Evolutionary conservation across 2,888 invertebrate species (phyloP).

Genomic region (Hyles lineata): DNA sequence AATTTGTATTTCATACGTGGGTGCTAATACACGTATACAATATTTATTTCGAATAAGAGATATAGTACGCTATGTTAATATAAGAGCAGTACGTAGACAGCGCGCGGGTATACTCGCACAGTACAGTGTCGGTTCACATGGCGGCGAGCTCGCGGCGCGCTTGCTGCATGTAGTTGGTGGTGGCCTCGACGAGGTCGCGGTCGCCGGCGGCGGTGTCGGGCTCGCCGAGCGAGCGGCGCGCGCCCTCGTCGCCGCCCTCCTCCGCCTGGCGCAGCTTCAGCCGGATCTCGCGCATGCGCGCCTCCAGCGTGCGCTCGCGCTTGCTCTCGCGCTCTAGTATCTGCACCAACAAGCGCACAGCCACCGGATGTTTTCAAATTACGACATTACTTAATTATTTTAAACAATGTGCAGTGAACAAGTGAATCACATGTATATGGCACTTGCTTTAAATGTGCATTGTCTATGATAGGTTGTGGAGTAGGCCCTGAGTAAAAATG

Average conservation of each 20-base stretch:
- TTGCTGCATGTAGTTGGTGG: constrained; percentile 48
- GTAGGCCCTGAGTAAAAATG: too few relatives aligned
- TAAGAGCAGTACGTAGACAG: too few relatives aligned
- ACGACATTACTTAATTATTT: too few relatives aligned
- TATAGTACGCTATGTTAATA: too few relatives aligned
- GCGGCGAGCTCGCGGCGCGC: constrained; percentile 43
- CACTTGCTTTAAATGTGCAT: too few relatives aligned
- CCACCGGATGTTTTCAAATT: background rate
- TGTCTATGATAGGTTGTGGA: too few relatives aligned
- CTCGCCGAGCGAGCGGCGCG: constrained; percentile 49
- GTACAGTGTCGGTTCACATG: constrained; percentile 31
- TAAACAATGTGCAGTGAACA: too few relatives aligned
- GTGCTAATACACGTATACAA: too few relatives aligned
- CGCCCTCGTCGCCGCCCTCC: constrained; percentile 56
- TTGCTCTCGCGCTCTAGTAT: constrained; percentile 94
- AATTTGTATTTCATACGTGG: too few relatives aligned
- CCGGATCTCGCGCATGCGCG: constrained; percentile 91
- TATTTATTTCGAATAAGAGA: too few relatives aligned
- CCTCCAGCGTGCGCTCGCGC: constrained; percentile 95
- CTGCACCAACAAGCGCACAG: constrained; percentile 67
- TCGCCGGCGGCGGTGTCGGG: constrained; percentile 58
- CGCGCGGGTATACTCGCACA: too few relatives aligned
- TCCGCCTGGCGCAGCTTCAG: constrained; percentile 79
- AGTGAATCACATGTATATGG: too few relatives aligned
- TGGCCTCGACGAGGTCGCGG: constrained; percentile 62